These are phyloP conservation scores for Micoletzkya japonica DNA, from an alignment of 2,888 invertebrate species.

Conservation along the genomic window DNA sequence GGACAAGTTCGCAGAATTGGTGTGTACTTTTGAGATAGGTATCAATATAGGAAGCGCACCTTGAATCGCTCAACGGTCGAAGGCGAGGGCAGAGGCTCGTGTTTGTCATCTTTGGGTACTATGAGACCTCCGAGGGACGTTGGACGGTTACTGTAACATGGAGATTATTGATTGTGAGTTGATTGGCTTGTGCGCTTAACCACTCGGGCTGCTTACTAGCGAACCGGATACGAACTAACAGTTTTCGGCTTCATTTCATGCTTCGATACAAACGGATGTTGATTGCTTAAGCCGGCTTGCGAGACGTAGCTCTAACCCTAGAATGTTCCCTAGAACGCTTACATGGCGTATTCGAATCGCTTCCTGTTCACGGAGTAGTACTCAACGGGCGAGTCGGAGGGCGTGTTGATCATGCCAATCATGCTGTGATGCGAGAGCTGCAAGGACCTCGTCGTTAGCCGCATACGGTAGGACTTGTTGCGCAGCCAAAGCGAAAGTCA, in stretches of 20 bases:
- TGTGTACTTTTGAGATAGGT: too few species aligned
- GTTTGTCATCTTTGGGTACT: background rate
- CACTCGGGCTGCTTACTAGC: background rate
- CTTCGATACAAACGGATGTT: too few species aligned
- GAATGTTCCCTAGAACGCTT: background rate
- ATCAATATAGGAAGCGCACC: too few species aligned
- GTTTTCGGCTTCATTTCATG: too few species aligned
- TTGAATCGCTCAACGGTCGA: too few species aligned
- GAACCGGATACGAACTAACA: background rate
- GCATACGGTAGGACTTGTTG: too few species aligned
- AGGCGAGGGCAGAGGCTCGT: background rate
- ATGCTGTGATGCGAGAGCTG: too few species aligned
- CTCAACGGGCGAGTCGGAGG: conserved; percentile 6
- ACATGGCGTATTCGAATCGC: background rate
- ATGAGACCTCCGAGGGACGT: conserved; percentile 5
- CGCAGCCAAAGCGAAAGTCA: too few species aligned
- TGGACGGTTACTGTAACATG: background rate
- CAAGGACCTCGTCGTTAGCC: too few species aligned
- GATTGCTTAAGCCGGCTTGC: too few species aligned
- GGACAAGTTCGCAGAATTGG: too few species aligned
- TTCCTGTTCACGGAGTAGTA: background rate
- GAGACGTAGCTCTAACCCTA: too few species aligned
- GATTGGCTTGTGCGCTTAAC: background rate
- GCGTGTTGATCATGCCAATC: conserved; percentile 28
- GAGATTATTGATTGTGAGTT: background rate